Evolutionary conservation across 2,113 vertebrate species (phyloP).

Genomic region (Pseudorasbora parva): DNA sequence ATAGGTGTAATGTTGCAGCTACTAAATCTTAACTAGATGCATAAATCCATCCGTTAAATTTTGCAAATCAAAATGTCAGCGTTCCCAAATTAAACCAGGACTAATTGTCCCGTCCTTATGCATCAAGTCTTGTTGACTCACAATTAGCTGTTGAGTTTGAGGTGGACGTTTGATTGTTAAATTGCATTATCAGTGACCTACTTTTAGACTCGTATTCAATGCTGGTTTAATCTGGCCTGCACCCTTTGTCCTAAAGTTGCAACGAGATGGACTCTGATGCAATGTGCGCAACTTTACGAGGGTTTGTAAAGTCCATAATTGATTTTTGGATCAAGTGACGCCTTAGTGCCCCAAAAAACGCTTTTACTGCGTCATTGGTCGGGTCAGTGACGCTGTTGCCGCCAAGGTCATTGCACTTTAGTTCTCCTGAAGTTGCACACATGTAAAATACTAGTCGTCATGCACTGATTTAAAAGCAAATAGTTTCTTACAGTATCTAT

Average conservation of each 20-base stretch:
- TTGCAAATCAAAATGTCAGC: background rate
- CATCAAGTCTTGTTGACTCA: background rate
- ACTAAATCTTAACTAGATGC: slow-evolving; percentile 20
- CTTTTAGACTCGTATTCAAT: background rate
- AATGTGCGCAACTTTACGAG: background rate
- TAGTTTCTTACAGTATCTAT: background rate
- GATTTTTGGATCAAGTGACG: background rate
- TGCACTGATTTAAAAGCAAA: no score
- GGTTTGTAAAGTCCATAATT: slow-evolving; percentile 1
- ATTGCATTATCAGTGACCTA: background rate
- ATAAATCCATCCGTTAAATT: background rate
- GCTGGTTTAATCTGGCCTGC: background rate
- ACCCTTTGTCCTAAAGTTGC: background rate
- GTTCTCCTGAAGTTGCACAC: background rate
- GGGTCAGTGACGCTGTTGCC: background rate
- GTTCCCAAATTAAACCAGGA: background rate
- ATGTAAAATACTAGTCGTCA: background rate
- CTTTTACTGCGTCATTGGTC: background rate
- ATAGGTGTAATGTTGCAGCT: slow-evolving; percentile 19
- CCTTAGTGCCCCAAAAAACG: background rate
- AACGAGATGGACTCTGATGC: background rate
- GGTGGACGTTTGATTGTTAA: no score
- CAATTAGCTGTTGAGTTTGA: background rate
- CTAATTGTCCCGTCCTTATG: background rate
- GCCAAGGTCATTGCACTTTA: background rate